phyloP scores from a whole-genome alignment of 2,113 vertebrate species.

The Cnemophilus loriae region DNA sequence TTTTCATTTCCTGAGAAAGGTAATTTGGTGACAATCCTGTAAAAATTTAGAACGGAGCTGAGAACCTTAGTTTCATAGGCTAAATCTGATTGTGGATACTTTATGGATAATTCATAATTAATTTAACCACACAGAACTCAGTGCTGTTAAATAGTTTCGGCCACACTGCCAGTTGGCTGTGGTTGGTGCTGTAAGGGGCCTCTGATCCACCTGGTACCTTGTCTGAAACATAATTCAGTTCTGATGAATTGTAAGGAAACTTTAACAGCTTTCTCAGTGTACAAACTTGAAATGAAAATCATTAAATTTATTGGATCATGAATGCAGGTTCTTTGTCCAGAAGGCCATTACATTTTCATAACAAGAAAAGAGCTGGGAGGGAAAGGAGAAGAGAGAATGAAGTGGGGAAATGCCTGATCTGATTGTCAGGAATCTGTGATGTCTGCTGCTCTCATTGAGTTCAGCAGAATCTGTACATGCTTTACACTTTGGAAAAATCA shows the following conservation, averaged over 20 bases:
- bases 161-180: not conserved
- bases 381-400: not conserved
- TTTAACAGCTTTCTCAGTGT: slow-evolving; percentile 47
- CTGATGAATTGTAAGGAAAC: slow-evolving; percentile 47
- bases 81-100: slow-evolving; percentile 6
- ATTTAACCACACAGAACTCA: slow-evolving; percentile 24
- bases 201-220: slow-evolving; percentile 22
- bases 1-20: not conserved
- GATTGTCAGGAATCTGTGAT: not conserved
- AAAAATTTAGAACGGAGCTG: not conserved
- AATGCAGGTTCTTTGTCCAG: slow-evolving; percentile 47
- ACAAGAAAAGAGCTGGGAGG: not conserved
- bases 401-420: not conserved
- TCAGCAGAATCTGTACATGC: not conserved
- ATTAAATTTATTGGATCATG: slow-evolving; percentile 40
- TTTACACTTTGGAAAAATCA: not conserved
- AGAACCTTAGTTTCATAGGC: slow-evolving; percentile 32
- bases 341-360: slow-evolving; percentile 41
- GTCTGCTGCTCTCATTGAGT: not conserved
- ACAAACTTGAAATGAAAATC: slow-evolving; percentile 58
- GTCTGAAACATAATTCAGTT: slow-evolving; percentile 42
- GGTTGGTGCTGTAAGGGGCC: not conserved
- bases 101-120: not conserved
- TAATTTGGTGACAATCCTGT: slow-evolving; percentile 3
- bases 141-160: slow-evolving; percentile 15